Base-by-base conservation (phyloP, 2,113 vertebrate species). In the Ptyas mucosa region DNA sequence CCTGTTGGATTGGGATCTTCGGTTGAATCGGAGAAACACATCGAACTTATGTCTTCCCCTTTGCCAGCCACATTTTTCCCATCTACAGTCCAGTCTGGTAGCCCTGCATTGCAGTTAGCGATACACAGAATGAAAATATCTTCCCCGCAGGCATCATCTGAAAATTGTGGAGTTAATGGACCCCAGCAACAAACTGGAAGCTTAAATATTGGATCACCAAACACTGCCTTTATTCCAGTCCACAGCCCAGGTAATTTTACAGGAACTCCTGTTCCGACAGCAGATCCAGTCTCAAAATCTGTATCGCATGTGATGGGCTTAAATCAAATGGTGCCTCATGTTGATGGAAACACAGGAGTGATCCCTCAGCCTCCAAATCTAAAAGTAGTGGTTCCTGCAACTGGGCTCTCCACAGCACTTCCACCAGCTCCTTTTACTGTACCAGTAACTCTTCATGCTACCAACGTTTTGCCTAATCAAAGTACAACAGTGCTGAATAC, bases 91-190 rank as follows among this genome's bases (percentile, higher is more conserved):
- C 96, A 98, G 90, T 94, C 97, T 91, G 96, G 97, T 54, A 96
- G 96, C 91, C 97, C 98, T 5, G 97, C 97, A 89, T 94, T 98
- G 95, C 98, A 98, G 93, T 97, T 99, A 4, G 96, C 98, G 87
- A 96, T 98, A 89, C 98, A 98, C 29, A 98, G 98, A 91, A 98
- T 99, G 90, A 99, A 99, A 96, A 96, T 98, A 26, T 94, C 97
- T 1, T 94, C 97, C 51, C 91, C 97, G 0, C 98, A 98, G 95
- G 97, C 97, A 18, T 95, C 97, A 0, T 95, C 98, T 0, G 98
- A 98, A 96, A 96, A 96, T 91, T 98, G 97, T 96, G 95, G 86
- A 53, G 95, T 96, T 91, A 95, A 95, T 2, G 93, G 97, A 93
- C 97, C 98, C 5, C 98, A 97, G 94, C 97, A 98, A 64, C 98